Base-by-base conservation (phyloP, 1,140 invertebrate genomes). In the Cyclargus thomasi region DNA sequence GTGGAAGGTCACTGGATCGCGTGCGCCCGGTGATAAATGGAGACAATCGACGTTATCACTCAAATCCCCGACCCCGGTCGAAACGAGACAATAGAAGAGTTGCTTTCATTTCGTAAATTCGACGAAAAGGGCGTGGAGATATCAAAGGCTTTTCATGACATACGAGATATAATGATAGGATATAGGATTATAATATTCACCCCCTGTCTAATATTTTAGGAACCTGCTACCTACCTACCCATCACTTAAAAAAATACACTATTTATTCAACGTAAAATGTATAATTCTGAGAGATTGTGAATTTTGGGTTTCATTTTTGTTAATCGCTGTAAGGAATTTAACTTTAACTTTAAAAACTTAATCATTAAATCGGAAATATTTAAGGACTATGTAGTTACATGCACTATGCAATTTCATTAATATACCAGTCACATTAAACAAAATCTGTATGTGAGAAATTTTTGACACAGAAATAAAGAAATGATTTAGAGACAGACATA, bases 1-100 rank as follows among this genome's bases (percentile, higher is more conserved):
- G 17, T 20, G 17, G 55, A 59, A 59, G 55, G 55, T 59, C 55
- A 21, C 55, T 7, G 18, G 20, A 21, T 59, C 55, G 55, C 55
- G 55, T 59, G 55, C 55, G 55, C 55, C 7, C 18, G 18, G 55
- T 59, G 10, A 59, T 59, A 59, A 59, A 59, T 59, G 55, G 14
- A 10, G 1, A 21, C 20, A 8, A 59, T 59, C 21, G 55, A 59
- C 55, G 55, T 59, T 59, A 59, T 59, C 55, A 14, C 39, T 55
- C n/a, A 55, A 18, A 55, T n/a, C 14, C 47, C 55, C 20, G 55
- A 11, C 20, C 18, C 18, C 20, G 18, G 10, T 6, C 55, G 10
- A 21, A 59, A 18, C 18, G 18, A 18, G 55, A 59, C 55, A 59
- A 59, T 59, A 21, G 17, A 21, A 59, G 17, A 20, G 55, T 21